Conservation (phyloP, 64 coral and sea anemone species). For the Montipora sp. region DNA sequence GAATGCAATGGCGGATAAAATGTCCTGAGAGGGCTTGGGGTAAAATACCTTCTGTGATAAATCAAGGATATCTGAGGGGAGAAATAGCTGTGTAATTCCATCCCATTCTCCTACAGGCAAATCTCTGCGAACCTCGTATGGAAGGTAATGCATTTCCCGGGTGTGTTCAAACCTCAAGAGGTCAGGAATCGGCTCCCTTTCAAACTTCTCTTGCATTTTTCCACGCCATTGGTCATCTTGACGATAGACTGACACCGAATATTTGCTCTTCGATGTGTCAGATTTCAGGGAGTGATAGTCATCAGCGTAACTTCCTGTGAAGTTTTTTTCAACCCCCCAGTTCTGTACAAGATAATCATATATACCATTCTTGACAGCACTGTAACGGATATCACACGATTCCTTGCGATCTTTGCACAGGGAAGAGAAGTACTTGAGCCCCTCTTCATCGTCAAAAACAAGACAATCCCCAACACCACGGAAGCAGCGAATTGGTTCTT, state of each 20-base stretch:
- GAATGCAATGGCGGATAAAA: conserved; percentile 43
- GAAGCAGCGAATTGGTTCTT: conserved; percentile 36
- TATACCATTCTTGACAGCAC: conserved; percentile 45
- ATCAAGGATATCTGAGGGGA: conserved; percentile 65
- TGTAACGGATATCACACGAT: conserved; percentile 43
- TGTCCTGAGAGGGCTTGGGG: conserved; percentile 66
- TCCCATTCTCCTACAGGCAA: conserved; percentile 40
- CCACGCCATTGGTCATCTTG: conserved; percentile 37
- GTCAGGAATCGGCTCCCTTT: conserved; percentile 68
- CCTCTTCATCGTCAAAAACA: conserved; percentile 74
- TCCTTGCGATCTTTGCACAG: conserved; percentile 62
- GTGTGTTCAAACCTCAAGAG: conserved; percentile 41
- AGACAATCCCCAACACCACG: conserved; percentile 45
- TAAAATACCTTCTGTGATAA: conserved; percentile 57
- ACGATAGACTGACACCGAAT: conserved; percentile 46
- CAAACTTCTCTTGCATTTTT: conserved; percentile 1
- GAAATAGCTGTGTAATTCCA: conserved; percentile 39
- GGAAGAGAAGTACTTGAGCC: conserved; percentile 58
- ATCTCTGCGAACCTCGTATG: conserved; percentile 48
- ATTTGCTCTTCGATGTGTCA: conserved; percentile 66
- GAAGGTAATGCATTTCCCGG: conserved; percentile 61
- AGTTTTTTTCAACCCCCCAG: conserved; percentile 56
- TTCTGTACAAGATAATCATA: conserved; percentile 33
- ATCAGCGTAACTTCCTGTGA: conserved; percentile 50
- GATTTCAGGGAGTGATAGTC: conserved; percentile 52